Evolutionary conservation across 2,797 vertebrate species (phyloP).

Genomic region (Xenopus petersii): DNA sequence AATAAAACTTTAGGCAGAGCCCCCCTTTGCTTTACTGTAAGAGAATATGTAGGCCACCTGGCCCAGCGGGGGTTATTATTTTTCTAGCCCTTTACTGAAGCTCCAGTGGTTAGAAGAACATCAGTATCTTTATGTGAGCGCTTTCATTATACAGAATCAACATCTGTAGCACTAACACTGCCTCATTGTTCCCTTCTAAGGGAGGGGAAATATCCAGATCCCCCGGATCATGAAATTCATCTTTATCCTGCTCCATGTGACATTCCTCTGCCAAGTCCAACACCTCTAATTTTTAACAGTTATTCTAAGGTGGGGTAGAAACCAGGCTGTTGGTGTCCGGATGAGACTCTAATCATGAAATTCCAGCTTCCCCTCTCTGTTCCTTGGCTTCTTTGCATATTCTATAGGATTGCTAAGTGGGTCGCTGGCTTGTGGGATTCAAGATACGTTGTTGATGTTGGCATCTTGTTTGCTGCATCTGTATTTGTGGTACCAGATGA

Average conservation of each 20-base stretch:
- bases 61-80: background rate
- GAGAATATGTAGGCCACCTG: background rate
- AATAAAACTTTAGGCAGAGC: too few relatives aligned
- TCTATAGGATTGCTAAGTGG: background rate
- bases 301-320: conserved; percentile 34
- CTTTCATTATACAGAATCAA: conserved; percentile 3
- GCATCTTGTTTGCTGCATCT: too few relatives aligned
- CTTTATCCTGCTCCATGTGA: conserved; percentile 26
- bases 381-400: background rate
- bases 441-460: too few relatives aligned
- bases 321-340: conserved; percentile 2
- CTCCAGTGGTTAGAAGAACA: background rate
- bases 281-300: conserved; percentile 34
- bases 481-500: too few relatives aligned
- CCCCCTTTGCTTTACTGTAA: background rate
- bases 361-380: background rate
- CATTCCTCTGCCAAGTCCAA: conserved; percentile 19
- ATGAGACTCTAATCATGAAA: background rate
- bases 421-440: too few relatives aligned
- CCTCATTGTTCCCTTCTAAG: conserved; percentile 23
- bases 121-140: background rate
- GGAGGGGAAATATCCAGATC: conserved; percentile 1
- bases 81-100: background rate
- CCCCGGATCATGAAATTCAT: conserved; percentile 32
- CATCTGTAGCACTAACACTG: conserved; percentile 12